Conservation (phyloP, 2,797 vertebrate species). For the Acanthornis magna region DNA sequence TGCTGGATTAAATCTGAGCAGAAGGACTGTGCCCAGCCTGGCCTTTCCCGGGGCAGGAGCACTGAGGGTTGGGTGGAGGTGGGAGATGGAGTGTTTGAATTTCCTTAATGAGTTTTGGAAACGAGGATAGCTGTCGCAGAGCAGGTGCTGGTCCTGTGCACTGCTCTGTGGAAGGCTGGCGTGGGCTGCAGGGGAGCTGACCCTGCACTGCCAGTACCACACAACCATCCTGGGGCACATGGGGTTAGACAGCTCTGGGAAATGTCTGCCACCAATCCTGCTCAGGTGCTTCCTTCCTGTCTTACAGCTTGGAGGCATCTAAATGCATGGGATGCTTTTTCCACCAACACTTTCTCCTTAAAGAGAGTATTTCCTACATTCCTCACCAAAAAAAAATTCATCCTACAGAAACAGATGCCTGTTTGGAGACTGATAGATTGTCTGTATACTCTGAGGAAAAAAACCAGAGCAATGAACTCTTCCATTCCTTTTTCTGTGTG, state of each 20-base stretch:
- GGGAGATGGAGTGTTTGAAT: no score
- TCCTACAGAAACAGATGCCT: neutral
- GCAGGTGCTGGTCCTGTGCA: neutral
- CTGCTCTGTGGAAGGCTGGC: neutral
- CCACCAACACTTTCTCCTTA: neutral
- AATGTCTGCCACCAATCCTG: neutral
- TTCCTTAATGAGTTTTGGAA: neutral
- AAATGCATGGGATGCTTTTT: neutral
- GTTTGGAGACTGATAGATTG: neutral
- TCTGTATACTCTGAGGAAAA: neutral
- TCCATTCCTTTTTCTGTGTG: neutral
- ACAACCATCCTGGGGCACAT: neutral
- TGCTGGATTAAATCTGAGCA: neutral
- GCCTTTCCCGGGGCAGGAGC: neutral
- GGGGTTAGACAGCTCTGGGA: neutral
- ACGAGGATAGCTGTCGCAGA: neutral
- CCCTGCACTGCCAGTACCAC: neutral
- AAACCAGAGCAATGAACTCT: neutral
- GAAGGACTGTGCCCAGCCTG: neutral
- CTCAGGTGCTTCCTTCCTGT: neutral
- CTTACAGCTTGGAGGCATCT: neutral
- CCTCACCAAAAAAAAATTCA: no score
- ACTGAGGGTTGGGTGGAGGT: neutral
- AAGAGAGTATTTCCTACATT: neutral
- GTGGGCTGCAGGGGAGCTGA: neutral